Evolutionary conservation across 1,140 invertebrate species (phyloP), one percentile per base, ranked within the genome.

Genomic region (Ctenoplectra terminalis): DNA sequence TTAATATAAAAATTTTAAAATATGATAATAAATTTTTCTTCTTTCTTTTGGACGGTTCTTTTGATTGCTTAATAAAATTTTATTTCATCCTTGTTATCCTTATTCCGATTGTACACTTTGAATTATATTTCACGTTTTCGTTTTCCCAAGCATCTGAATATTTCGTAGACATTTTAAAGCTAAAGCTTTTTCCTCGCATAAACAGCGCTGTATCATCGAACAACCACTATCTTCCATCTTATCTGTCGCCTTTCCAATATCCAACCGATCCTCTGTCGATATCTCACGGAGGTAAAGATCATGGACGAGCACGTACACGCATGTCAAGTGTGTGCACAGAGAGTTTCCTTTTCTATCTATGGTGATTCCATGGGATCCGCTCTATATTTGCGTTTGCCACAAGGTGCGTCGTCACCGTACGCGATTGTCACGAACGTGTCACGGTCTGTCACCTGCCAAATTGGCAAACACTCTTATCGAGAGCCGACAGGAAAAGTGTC

Each of bases 371-470:
- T 84, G 87, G 71, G 78, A 88, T 72, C 46, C 79, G 74, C 31
- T 85, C 66, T 29, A 52, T 90, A 88, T 88, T 89, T 90, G 88
- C 88, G 82, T 87, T 90, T 81, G 78, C 82, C 86, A 91, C 87
- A 91, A 91, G 90, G 89, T 92, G 89, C 84, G 84, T 78, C 67
- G 78, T 83, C 81, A 82, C 72, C 66, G 58, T 52, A 78, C 66
- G 61, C 79, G 83, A 84, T 90, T 80, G 72, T 81, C 64, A 84
- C 73, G 37, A 75, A 82, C 73, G 81, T 69, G 79, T 79, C 75
- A 81, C 81, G 66, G 60, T 37, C 67, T 85, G 82, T 90, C 89
- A 91, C 88, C 89, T 91, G 89, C 88, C 83, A 90, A 87, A 88
- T 84, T 88, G 87, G 72, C 80, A 89, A 90, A 90, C 81, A 90